Percentiles rank a stretch among this genome's conserved stretches.
These are phyloP conservation scores for Rhabdophis nuchalis DNA, from an alignment of 2,797 vertebrate genomes.

Conservation along the genomic window DNA sequence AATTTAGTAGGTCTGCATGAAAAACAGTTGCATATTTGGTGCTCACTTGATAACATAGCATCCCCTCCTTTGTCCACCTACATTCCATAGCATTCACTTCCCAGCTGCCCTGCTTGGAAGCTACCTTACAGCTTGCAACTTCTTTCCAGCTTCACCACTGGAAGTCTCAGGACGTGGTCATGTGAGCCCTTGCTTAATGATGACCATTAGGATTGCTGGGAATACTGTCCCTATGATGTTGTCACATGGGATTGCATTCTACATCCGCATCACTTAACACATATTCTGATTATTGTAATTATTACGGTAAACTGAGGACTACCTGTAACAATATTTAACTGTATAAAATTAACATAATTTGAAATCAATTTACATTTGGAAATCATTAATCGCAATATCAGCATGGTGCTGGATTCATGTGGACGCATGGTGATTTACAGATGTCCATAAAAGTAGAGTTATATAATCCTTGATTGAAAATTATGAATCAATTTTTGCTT, in stretches of 20 bases:
- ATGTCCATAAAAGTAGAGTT: not conserved
- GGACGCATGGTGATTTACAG: not conserved
- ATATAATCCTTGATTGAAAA: not conserved
- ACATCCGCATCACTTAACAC: not conserved
- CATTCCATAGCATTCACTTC: not conserved
- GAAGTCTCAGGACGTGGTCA: not conserved
- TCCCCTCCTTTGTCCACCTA: not conserved
- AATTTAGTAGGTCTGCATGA: not conserved
- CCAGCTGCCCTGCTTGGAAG: not conserved
- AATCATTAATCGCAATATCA: not conserved
- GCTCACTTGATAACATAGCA: not conserved
- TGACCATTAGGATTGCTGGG: not conserved
- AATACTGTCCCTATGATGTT: not conserved
- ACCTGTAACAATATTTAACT: not conserved
- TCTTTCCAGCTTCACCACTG: not conserved
- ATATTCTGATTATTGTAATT: not conserved
- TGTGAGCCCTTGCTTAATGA: not conserved
- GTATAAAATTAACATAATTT: not conserved
- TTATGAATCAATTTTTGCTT: not conserved
- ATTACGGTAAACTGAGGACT: not conserved
- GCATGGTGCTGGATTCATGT: not conserved
- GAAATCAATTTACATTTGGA: not conserved
- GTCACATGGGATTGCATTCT: not conserved
- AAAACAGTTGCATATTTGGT: not conserved
- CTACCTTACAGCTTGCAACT: not conserved